Evolutionary conservation across 2,113 vertebrate genomes (phyloP), one percentile per base, ranked within the genome.

Genomic region (Oostethus manadensis): DNA sequence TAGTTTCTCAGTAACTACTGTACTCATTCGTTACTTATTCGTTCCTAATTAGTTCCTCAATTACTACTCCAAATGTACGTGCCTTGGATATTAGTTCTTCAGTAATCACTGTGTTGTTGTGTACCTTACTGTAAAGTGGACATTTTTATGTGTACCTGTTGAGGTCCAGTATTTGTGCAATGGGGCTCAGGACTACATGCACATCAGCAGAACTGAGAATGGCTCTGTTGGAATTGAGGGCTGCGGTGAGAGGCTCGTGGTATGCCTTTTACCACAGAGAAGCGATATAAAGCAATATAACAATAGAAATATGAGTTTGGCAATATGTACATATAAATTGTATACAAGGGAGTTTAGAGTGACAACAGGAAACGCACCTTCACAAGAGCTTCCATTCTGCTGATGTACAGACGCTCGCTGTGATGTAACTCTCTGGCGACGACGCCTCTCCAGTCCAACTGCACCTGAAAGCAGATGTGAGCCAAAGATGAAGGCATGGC

Each of bases 161-260:
- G 40, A 91, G 70, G 58, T 86, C 74, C 73, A 91, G 82, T 53
- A 92, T 85, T 4, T 17, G 63, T 38, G 89, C 45, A 23, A 86
- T 68, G 15, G 91, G 89, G 1, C 83, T 86, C 79, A 93, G 89
- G 67, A 93, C 76, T 6, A 83, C 79, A 43, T 88, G 87, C 66
- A 91, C 47, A 3, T 89, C 90, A 1, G 85, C 53, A 0, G 74
- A 71, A 64, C 90, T 91, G 44, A 89, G 66, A 42, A 96, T 92
- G 16, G 91, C 88, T 63, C 90, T 81, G 78, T 92, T 92, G 23
- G 92, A 92, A 45, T 89, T 78, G 29, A 96, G 56, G 0, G 93
- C 89, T 2, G 91, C 91, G 48, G 81, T 81, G 6, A 93, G 69
- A 22, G 92, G 93, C 17, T 60, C 68, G 2, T 71, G 79, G n/a